Evolutionary conservation across 2,797 vertebrate genomes (phyloP), one percentile per base, ranked within the genome.

Genomic region (Brachyrhaphis roseni): DNA sequence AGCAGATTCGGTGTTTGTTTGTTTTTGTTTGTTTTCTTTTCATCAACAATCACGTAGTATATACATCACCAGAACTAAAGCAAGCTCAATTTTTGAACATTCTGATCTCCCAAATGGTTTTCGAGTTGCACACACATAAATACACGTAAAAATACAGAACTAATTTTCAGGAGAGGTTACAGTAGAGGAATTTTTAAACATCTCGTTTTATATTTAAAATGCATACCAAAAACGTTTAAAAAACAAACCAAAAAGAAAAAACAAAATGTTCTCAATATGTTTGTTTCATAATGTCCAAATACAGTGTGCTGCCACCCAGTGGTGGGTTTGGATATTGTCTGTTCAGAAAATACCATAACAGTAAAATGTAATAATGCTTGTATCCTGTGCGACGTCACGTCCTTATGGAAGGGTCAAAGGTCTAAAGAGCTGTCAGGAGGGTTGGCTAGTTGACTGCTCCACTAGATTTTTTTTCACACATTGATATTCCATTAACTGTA

Each of bases 141-240:
- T 93, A 95, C 93, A 95, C 93, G 86, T 94, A 95, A 95, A 95
- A 95, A 95, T 95, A 95, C 94, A 91, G 83, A 95, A 93, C 91
- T 91, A 90, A 90, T 88, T 90, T 91, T 91, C 87, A 80, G 92
- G 92, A 92, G 90, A 90, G 91, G 90, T 91, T 94, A 95, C 92
- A 94, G 86, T 90, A 89, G 87, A 92, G 92, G 89, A 94, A 45
- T 87, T 88, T 92, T 93, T 86, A 91, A 93, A 93, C 92, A 91
- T 92, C 89, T 94, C 92, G 92, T 92, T 93, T 94, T 87, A 95
- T 93, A 94, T 95, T 95, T 95, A 94, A 95, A 96, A 95, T 94
- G 95, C 94, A 95, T 95, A 95, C 95, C 95, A 95, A 96, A 95
- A 95, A 93, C 94, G 91, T 92, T 94, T 94, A 92, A 92, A 94